Base-by-base conservation (phyloP, 2,113 vertebrate genomes). In the Epinephelus cyanopodus region DNA sequence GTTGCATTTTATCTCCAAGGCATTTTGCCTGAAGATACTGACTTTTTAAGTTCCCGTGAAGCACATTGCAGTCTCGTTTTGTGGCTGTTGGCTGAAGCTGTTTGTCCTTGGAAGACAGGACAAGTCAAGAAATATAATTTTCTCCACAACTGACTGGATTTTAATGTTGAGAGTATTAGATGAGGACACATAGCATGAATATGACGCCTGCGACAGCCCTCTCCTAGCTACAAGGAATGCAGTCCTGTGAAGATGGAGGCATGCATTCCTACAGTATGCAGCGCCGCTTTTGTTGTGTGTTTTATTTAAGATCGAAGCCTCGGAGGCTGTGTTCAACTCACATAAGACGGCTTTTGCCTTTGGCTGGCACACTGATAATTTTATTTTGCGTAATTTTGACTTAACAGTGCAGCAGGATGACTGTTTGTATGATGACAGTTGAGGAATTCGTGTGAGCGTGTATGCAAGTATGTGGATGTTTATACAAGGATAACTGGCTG, bases 401-500 rank as follows among this genome's bases (percentile, higher is more conserved):
- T 11, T 25, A 48, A 58, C 17, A 25, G 17, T 25, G 14, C 21
- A 21, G 42, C 77, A 78, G 45, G 67, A 70, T 70, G 54, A 62
- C 57, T 67, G 45, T 39, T 48, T 79, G 77, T 33, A 83, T 72
- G n/a, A 63, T 63, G 80, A 68, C 73, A 66, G 65, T 68, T 25
- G 11, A 67, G 81, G 76, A 84, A 89, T 92, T 84, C 63, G 73
- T 47, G 13, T 19, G 6, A 76, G 80, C 21, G 15, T 72, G 69
- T 84, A 63, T 82, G 69, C 21, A 79, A 81, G 68, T 83, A 87
- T 87, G 85, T 91, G 82, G 79, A 81, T 83, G 73, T 89, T 79
- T 87, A 89, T 71, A 82, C 48, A 85, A 81, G 79, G 78, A 74
- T 78, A 86, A 71, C 60, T 65, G 88, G 50, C 57, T 64, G 69